Conservation (phyloP, 2,113 vertebrate genomes). For the Zosterops hypoxanthus region DNA sequence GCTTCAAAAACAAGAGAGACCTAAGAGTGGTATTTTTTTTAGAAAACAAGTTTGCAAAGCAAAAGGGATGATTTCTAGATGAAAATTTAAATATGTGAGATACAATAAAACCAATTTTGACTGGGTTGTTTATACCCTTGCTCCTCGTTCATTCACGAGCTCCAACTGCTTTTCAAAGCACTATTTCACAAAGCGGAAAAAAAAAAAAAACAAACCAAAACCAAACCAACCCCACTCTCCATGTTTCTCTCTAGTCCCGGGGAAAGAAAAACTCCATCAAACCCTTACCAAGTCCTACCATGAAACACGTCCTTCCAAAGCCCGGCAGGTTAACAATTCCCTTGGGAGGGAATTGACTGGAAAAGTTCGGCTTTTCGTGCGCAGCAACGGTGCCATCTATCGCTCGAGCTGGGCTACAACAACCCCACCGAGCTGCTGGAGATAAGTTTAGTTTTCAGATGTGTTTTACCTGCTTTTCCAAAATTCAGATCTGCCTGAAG, state of each 20-base stretch:
- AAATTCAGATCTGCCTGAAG: background rate
- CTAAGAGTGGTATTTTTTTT: background rate
- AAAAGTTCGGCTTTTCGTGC: accelerated
- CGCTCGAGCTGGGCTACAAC: background rate
- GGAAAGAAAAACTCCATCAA: background rate
- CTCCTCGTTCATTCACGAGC: background rate
- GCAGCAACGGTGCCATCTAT: slow-evolving; percentile 17
- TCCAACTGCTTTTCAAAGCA: background rate
- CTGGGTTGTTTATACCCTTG: background rate
- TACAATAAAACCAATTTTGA: background rate
- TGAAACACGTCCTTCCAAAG: background rate
- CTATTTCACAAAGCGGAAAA: background rate
- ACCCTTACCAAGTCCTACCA: background rate
- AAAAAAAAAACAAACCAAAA: background rate
- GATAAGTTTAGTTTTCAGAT: accelerated
- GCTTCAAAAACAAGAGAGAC: background rate
- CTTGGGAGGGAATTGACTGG: background rate
- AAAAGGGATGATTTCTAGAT: background rate
- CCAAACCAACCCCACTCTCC: background rate
- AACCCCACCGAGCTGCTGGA: accelerated
- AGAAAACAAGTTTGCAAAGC: background rate
- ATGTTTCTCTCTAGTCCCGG: background rate
- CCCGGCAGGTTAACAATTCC: no score
- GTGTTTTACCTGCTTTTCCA: background rate
- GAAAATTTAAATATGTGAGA: background rate